Evolutionary conservation across 1,140 invertebrate species (phyloP), one percentile per base, ranked within the genome.

Genomic region (Fragariocoptes setiger): DNA sequence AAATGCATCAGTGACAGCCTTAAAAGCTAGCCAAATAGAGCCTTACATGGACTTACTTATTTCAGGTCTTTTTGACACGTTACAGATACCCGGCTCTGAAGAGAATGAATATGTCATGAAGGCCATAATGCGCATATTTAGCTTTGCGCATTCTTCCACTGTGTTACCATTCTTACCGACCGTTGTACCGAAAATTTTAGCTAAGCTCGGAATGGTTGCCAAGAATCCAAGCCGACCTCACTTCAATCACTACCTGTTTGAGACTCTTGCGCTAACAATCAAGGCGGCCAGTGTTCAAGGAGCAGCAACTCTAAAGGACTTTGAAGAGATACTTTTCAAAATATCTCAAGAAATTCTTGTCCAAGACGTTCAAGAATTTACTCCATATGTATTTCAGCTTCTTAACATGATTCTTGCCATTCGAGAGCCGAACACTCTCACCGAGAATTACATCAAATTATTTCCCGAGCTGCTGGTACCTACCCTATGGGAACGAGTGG

Each of bases 41-140:
- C 44, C 45, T 5, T 43, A 49, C 42, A 65, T 72, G 0, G 58
- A 62, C 14, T 58, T 67, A 35, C 56, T 90, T 37, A 59, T 90
- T 2, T 62, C 62, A 4, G 72, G 71, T 47, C 60, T 94, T 3
- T 79, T 90, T 53, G 54, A 54, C 4, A 67, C 71, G 18, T 59
- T 92, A 31, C 65, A 68, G 2, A 60, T 67, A 41, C 61, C 65
- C 2, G 70, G 69, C 12, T 79, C 77, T 1, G 63, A 72, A 47
- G 85, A 95, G 61, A 94, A 94, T 59, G 85, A 94, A 60, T 90
- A 92, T 54, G 68, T 79, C 1, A 94, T 94, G 82, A 92, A 85
- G 67, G 79, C 80, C 4, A 70, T 94, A 1, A 86, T 94, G 71
- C 66, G 83, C 40, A 74, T 69, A 25, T 72, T 90, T 52, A 70